A percentile compares a stretch with the other conserved stretches of the same genome.
These are phyloP conservation scores for Prunella himalayana DNA, from an alignment of 2,113 vertebrate species.

Conservation along the genomic window DNA sequence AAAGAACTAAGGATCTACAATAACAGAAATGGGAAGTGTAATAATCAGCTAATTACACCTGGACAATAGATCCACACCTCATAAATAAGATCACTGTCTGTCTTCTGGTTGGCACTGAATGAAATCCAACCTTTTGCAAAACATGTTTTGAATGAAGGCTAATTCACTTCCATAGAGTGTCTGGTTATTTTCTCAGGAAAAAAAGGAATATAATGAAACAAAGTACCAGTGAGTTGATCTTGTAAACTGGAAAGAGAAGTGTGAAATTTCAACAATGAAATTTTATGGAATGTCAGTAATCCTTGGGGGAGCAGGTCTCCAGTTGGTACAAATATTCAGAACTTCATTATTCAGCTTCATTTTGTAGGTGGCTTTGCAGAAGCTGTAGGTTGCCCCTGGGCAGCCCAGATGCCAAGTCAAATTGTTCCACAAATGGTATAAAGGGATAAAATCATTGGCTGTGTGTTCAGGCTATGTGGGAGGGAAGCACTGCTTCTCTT, in stretches of 20 bases:
- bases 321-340: not conserved
- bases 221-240: not conserved
- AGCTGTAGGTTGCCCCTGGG: not conserved
- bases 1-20: not conserved
- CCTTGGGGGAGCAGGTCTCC: not conserved
- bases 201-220: not conserved
- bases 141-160: conserved; percentile 6
- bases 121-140: not conserved
- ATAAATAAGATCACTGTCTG: not conserved
- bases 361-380: not conserved
- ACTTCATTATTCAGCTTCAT: not conserved
- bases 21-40: conserved; percentile 41
- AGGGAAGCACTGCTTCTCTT: not conserved
- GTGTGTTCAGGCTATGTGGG: not conserved
- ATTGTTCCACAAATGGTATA: not conserved
- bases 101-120: not conserved
- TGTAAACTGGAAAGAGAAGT: not conserved
- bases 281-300: not conserved
- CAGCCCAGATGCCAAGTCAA: not conserved
- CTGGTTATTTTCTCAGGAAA: not conserved
- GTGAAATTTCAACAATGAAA: not conserved
- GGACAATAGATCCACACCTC: not conserved
- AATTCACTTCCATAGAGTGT: not conserved
- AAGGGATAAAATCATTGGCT: not conserved
- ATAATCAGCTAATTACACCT: not conserved